Evolutionary conservation across 2,888 invertebrate genomes (phyloP), one percentile per base, ranked within the genome.

Genomic region (Aleiodes testaceus): DNA sequence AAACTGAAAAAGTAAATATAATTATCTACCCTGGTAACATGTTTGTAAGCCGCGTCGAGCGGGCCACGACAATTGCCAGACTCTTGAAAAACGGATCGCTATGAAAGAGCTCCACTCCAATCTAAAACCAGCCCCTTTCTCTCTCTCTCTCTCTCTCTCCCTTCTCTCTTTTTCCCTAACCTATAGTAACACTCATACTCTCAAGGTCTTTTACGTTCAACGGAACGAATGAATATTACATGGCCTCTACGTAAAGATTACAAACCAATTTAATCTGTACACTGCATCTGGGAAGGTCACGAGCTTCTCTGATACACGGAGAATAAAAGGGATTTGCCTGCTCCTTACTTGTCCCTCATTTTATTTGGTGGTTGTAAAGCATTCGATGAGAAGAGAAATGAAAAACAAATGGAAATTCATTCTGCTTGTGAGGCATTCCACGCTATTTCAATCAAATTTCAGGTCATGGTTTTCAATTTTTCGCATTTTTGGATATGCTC

Each of bases 1-100:
- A 85, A 87, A 81, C 76, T 77, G 79, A 78, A 77, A 83, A 83
- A 82, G 86, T 84, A 86, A 87, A 87, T 87, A 87, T 87, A 87
- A 87, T 87, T 87, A 87, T 81, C 81, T 78, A 71, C 73, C 76
- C 69, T 69, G 69, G 73, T 76, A 82, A 81, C 77, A 78, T 82
- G 83, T 83, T 83, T 84, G 82, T 79, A 79, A 80, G 80, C 76
- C 72, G 66, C 66, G 72, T 59, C 66, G 55, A 70, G 74, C 78
- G 77, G 74, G 80, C 20, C 63, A 83, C 82, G 83, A 84, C 82
- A 85, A 85, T 85, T 80, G 81, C 76, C 74, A 79, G 79, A 76
- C 80, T 81, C 80, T 80, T 80, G 82, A 80, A 82, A 59, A 82
- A 82, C 79, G 79, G 77, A 77, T 74, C 74, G 80, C 80, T 82